Base-by-base conservation (phyloP, 2,888 invertebrate species). In the Phytoseiulus persimilis region DNA sequence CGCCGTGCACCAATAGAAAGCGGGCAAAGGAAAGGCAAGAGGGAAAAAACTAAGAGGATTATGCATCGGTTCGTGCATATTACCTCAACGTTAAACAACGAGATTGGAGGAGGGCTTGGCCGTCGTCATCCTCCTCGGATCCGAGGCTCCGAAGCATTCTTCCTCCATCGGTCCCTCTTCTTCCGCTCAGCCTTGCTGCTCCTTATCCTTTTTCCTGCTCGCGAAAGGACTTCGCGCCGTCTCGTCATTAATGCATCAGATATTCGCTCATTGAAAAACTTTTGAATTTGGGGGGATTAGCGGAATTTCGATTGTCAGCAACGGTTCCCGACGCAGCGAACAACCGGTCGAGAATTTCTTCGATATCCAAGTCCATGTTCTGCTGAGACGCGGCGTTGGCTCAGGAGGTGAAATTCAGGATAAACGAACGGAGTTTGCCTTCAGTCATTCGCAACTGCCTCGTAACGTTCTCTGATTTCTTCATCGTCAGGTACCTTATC, bases 401-500 rank as follows among this genome's bases (percentile, higher is more conserved):
- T n/a, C n/a, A n/a, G n/a, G n/a, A n/a, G n/a, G n/a, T n/a, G n/a
- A n/a, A n/a, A n/a, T n/a, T n/a, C n/a, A n/a, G n/a, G n/a, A n/a
- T n/a, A n/a, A n/a, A n/a, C n/a, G n/a, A n/a, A n/a, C n/a, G n/a
- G n/a, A n/a, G n/a, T n/a, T n/a, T n/a, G n/a, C n/a, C n/a, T n/a
- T n/a, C n/a, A n/a, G n/a, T n/a, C n/a, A n/a, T n/a, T n/a, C n/a
- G n/a, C n/a, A n/a, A n/a, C n/a, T n/a, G n/a, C n/a, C n/a, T n/a
- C 3, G 3, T 39, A 3, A 39, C 9, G 39, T 39, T 39, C 39
- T n/a, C n/a, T n/a, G 39, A 39, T 65, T 18, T 65, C 90, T 90
- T 83, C 91, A 91, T 32, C 65, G 9, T 84, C 92, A 98, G 98
- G 93, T 99, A 99, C 94, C 94, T 99, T 93, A 96, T 99, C 91